Evolutionary conservation across 1,140 invertebrate species (phyloP).

Genomic region (Cotesia vestalis): DNA sequence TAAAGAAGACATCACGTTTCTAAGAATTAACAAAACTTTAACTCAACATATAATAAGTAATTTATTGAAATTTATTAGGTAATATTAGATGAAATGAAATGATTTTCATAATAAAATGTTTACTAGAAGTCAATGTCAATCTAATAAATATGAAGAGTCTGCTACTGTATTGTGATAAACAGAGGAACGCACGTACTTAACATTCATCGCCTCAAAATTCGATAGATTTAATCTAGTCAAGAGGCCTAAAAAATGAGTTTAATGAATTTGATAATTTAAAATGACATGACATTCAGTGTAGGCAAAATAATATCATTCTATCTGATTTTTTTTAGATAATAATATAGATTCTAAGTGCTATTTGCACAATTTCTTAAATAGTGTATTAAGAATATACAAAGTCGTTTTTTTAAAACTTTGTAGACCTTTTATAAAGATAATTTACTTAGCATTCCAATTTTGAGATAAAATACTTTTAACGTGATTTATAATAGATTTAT

Average conservation of each 20-base stretch:
- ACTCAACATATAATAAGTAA: background rate
- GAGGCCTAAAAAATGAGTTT: background rate
- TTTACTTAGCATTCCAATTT: constrained; percentile 8
- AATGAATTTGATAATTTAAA: no score
- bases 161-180: constrained; percentile 39
- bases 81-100: background rate
- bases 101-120: no score
- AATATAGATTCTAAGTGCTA: no score
- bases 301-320: no score
- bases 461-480: background rate
- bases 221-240: constrained; percentile 12
- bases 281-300: no score
- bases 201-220: no score
- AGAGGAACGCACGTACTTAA: constrained; percentile 37
- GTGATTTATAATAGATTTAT: background rate
- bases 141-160: constrained; percentile 10
- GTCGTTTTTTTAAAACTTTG: background rate
- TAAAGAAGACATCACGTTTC: no score
- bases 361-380: no score
- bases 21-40: no score
- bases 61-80: constrained; percentile 9
- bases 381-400: no score
- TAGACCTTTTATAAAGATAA: background rate
- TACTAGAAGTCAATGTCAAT: no score
- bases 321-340: no score